Conservation (phyloP, 2,113 vertebrate species). For the Electrona antarctica region DNA sequence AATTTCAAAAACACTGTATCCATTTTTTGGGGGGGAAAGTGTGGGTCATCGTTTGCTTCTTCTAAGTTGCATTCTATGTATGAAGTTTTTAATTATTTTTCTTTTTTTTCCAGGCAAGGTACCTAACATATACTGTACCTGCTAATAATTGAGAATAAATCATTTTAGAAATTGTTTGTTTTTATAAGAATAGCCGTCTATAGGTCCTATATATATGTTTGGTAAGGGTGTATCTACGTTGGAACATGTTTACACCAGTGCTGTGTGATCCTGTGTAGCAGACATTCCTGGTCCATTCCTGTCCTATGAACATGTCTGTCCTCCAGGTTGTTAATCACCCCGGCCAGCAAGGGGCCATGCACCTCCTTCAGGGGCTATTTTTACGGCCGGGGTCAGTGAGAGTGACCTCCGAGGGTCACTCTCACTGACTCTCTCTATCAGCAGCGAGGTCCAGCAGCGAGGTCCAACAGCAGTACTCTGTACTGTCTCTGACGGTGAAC, state of each 20-base stretch:
- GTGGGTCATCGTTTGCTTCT: not conserved
- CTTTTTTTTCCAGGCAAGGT: too few species aligned
- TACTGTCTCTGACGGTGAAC: too few species aligned
- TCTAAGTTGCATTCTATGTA: not conserved
- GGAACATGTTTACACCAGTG: not conserved
- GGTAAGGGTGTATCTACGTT: too few species aligned
- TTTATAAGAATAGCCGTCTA: too few species aligned
- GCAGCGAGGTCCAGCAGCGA: conserved; percentile 42
- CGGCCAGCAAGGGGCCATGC: conserved; percentile 7
- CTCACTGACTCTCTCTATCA: conserved; percentile 48
- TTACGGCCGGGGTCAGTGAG: conserved; percentile 44
- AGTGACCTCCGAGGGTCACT: conserved; percentile 58
- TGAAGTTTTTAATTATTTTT: too few species aligned
- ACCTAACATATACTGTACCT: too few species aligned
- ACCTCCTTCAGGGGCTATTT: conserved; percentile 53
- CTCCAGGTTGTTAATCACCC: conserved; percentile 48
- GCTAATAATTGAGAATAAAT: too few species aligned
- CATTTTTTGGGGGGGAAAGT: too few species aligned
- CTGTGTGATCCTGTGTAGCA: conserved; percentile 8
- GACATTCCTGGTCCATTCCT: conserved; percentile 39
- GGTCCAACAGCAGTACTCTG: conserved; percentile 27
- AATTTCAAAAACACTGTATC: too few species aligned
- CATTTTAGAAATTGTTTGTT: too few species aligned
- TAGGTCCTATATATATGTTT: too few species aligned
- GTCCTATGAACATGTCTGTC: conserved; percentile 38